Percentiles rank a stretch among this genome's conserved stretches.
Conservation (phyloP, 2,797 vertebrate genomes). For the Characodon lateralis region DNA sequence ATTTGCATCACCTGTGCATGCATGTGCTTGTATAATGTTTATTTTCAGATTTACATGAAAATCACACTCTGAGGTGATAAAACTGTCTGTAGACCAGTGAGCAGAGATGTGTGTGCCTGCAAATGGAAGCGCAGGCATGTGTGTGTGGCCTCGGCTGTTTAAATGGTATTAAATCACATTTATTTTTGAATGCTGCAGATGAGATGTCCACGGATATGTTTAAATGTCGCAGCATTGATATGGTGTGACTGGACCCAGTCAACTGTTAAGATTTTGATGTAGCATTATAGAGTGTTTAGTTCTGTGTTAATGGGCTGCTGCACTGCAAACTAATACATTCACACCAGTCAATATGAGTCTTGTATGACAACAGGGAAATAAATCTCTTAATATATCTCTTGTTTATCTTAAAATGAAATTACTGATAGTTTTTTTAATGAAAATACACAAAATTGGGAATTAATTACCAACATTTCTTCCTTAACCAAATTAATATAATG, state of each 20-base stretch:
- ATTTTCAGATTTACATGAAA: constrained; percentile 11
- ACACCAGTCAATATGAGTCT: constrained; percentile 59
- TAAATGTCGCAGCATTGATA: constrained; percentile 79
- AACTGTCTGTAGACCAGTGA: background rate
- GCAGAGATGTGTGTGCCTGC: background rate
- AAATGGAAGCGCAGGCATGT: constrained; percentile 13
- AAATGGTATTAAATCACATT: constrained; percentile 69
- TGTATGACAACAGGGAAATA: constrained; percentile 26
- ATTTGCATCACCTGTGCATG: constrained; percentile 21
- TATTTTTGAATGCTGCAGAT: constrained; percentile 59
- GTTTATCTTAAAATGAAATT: background rate
- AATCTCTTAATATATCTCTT: background rate
- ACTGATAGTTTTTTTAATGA: background rate
- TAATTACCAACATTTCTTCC: background rate
- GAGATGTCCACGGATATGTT: constrained; percentile 62
- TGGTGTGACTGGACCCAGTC: constrained; percentile 74
- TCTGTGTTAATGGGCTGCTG: constrained; percentile 74
- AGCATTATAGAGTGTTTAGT: constrained; percentile 76
- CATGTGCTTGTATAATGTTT: background rate
- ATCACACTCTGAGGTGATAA: background rate
- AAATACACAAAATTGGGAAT: background rate
- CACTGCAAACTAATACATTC: constrained; percentile 71
- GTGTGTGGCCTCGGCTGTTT: constrained; percentile 36
- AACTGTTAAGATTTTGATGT: constrained; percentile 72
- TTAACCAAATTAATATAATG: background rate